Percentiles rank a stretch among this genome's conserved stretches.
Conservation (phyloP, 2,797 vertebrate genomes). For the Mus minutoides region DNA sequence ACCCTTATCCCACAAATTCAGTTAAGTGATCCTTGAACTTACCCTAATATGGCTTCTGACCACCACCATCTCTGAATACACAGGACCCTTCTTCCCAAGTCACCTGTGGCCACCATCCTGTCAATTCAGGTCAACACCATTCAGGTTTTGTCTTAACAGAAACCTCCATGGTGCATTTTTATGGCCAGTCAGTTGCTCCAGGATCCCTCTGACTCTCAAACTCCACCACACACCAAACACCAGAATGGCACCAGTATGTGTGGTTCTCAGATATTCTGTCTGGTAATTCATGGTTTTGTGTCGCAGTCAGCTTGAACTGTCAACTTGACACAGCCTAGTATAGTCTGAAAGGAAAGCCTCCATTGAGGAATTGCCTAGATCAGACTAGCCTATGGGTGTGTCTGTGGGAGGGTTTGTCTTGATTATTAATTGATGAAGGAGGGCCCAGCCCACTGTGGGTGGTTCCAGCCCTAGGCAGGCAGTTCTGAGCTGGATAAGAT, state of each 20-base stretch:
- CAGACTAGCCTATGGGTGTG: not conserved
- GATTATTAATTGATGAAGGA: not conserved
- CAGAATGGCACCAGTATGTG: accelerated
- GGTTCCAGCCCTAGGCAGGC: not conserved
- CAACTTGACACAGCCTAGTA: not conserved
- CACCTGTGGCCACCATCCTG: not conserved
- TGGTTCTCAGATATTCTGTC: not conserved
- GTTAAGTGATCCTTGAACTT: not conserved
- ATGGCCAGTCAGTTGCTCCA: accelerated
- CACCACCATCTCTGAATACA: not conserved
- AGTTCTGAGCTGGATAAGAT: not conserved
- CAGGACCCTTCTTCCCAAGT: not conserved
- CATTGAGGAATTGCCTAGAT: not conserved
- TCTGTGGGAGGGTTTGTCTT: not conserved
- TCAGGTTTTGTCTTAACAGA: not conserved
- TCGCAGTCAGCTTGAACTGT: not conserved
- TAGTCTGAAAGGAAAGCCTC: not conserved
- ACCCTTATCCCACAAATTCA: not conserved
- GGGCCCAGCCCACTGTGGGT: not conserved
- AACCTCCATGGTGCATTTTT: not conserved
- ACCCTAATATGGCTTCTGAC: not conserved
- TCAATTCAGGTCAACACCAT: not conserved
- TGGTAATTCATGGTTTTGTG: not conserved
- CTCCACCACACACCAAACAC: not conserved
- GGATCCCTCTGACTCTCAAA: not conserved